Conservation (phyloP, 2,888 invertebrate species). For the Rhagium mordax region DNA sequence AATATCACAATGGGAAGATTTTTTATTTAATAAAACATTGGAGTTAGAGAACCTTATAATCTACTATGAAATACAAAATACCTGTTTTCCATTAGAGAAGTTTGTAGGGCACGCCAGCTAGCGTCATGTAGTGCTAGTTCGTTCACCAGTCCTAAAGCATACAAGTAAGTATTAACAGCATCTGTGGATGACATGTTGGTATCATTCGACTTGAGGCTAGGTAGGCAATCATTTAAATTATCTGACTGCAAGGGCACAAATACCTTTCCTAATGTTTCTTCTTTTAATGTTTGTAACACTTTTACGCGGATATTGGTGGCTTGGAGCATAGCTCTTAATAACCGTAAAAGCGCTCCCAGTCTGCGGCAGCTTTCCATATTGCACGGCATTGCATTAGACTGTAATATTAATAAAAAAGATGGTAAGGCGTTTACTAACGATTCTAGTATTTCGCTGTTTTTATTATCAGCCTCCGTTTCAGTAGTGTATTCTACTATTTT, state of each 20-base stretch:
- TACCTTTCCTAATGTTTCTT: slow-evolving; percentile 62
- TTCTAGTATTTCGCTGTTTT: slow-evolving; percentile 59
- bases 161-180: slow-evolving; percentile 69
- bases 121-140: slow-evolving; percentile 70
- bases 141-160: slow-evolving; percentile 71
- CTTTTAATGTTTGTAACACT: slow-evolving; percentile 26
- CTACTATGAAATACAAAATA: slow-evolving; percentile 47
- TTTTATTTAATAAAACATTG: background rate
- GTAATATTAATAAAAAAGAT: slow-evolving; percentile 67
- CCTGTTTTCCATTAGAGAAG: slow-evolving; percentile 66
- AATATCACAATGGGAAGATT: background rate
- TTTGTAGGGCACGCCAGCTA: slow-evolving; percentile 69
- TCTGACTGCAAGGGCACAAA: slow-evolving; percentile 68
- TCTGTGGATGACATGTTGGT: slow-evolving; percentile 61
- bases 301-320: slow-evolving; percentile 49
- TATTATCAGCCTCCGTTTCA: slow-evolving; percentile 44
- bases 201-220: slow-evolving; percentile 46
- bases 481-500: slow-evolving; percentile 66
- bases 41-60: background rate
- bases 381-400: slow-evolving; percentile 56
- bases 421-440: slow-evolving; percentile 65
- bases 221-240: slow-evolving; percentile 42
- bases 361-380: slow-evolving; percentile 54
- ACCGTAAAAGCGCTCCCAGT: slow-evolving; percentile 70
- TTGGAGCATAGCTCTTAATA: slow-evolving; percentile 70